These are phyloP conservation scores for Hiodon alosoides DNA, from an alignment of 2,113 vertebrate species.

Conservation along the genomic window DNA sequence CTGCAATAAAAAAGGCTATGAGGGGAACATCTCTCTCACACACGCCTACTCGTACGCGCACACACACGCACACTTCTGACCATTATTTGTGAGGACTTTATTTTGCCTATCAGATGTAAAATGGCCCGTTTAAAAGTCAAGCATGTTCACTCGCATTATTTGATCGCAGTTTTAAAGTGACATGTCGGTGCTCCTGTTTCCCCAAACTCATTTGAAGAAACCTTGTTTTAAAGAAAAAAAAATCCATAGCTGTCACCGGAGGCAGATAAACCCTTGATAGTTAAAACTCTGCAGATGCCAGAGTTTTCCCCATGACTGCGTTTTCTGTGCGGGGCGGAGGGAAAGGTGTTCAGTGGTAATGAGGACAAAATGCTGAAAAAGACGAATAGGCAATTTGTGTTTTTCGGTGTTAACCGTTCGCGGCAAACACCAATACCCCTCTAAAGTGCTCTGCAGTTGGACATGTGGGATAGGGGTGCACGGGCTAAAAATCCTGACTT, in stretches of 20 bases:
- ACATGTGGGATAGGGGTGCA: not conserved
- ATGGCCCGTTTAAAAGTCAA: too few relatives aligned
- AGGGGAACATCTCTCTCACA: too few relatives aligned
- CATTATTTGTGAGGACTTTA: too few relatives aligned
- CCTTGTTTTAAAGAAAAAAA: conserved; percentile 1
- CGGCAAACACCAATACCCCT: conserved; percentile 18
- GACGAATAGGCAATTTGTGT: not conserved
- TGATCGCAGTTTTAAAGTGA: not conserved
- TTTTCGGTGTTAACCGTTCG: too few relatives aligned
- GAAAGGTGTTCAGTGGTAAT: too few relatives aligned
- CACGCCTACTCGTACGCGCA: too few relatives aligned
- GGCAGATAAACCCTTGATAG: not conserved
- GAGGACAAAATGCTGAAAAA: too few relatives aligned
- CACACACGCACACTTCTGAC: too few relatives aligned
- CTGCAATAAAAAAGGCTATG: too few relatives aligned
- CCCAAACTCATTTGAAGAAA: conserved; percentile 24
- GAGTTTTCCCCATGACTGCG: too few relatives aligned
- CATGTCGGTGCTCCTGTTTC: not conserved
- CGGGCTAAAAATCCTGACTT: not conserved
- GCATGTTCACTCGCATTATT: not conserved
- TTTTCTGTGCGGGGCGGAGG: too few relatives aligned
- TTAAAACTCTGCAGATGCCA: not conserved
- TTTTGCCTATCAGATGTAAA: too few relatives aligned
- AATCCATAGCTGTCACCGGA: conserved; percentile 33
- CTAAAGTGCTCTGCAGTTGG: not conserved